These are phyloP conservation scores for Silurus lanzhouensis DNA, from an alignment of 2,797 vertebrate species.

Conservation along the genomic window DNA sequence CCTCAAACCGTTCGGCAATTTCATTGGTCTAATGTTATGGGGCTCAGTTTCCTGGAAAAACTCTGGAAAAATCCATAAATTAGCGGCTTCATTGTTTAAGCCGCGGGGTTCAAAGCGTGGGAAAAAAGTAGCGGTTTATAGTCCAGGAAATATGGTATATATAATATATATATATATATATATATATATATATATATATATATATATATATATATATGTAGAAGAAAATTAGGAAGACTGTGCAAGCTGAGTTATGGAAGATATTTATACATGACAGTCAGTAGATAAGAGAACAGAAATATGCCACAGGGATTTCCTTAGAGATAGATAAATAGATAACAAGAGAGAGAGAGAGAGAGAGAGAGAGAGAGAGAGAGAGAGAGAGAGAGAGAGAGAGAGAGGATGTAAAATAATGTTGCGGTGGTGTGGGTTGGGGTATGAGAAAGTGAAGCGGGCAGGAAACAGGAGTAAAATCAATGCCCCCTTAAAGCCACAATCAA, in stretches of 20 bases:
- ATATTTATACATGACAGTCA: slow-evolving; percentile 19
- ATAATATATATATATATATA: no score
- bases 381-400: not conserved
- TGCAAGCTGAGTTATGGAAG: not conserved
- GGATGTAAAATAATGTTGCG: not conserved
- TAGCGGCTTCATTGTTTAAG: no score
- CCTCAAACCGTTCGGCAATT: no score
- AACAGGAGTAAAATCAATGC: slow-evolving; percentile 59
- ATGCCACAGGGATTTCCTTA: slow-evolving; percentile 39
- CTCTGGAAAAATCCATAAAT: no score
- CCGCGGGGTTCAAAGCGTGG: no score
- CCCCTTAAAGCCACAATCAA: slow-evolving; percentile 56
- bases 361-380: not conserved
- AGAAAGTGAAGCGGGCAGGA: slow-evolving; percentile 55
- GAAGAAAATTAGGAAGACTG: no score
- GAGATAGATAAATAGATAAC: slow-evolving; percentile 24
- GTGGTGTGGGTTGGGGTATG: slow-evolving; percentile 37
- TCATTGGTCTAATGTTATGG: no score
- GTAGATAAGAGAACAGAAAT: slow-evolving; percentile 52
- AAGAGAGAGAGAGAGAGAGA: slow-evolving; percentile 6
- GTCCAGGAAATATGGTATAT: no score
- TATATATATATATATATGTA: not conserved
- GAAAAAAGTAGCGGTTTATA: no score
- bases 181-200: no score
- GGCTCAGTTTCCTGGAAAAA: no score